Conservation (phyloP, 2,797 vertebrate genomes). For the Enteromius trimaculatus region DNA sequence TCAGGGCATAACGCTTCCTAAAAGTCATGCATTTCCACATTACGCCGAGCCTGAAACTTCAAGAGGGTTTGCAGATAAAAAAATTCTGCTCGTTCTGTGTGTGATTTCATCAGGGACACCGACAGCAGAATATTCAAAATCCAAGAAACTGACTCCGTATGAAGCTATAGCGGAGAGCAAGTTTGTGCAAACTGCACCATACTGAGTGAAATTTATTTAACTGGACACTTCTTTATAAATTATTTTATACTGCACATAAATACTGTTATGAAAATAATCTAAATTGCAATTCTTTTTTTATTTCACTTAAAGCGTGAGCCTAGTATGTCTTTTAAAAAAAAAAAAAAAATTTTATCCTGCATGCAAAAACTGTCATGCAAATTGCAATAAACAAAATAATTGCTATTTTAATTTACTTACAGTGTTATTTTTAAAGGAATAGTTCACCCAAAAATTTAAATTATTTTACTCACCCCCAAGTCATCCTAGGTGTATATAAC, state of each 20-base stretch:
- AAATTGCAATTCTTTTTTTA: too few species aligned
- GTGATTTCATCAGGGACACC: slow-evolving; percentile 46
- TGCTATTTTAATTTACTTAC: too few species aligned
- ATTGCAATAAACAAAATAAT: too few species aligned
- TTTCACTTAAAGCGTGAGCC: not conserved
- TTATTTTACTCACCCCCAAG: too few species aligned
- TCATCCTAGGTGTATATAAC: too few species aligned
- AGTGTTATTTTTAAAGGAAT: too few species aligned
- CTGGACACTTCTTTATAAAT: not conserved
- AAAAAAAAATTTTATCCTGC: too few species aligned
- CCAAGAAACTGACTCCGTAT: slow-evolving; percentile 67
- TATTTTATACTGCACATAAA: not conserved
- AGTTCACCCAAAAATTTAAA: too few species aligned
- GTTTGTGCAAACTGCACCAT: too few species aligned
- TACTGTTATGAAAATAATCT: not conserved
- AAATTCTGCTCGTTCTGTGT: slow-evolving; percentile 36
- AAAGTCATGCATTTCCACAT: slow-evolving; percentile 13
- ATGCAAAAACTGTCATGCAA: too few species aligned
- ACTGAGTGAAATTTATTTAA: not conserved
- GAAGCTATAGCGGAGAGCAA: not conserved
- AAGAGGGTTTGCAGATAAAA: not conserved
- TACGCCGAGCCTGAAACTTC: not conserved
- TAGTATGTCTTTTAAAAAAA: too few species aligned
- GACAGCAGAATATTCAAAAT: not conserved
- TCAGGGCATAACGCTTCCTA: not conserved